phyloP scores from a whole-genome alignment of 2,888 invertebrate genomes.

The Thera obeliscata region DNA sequence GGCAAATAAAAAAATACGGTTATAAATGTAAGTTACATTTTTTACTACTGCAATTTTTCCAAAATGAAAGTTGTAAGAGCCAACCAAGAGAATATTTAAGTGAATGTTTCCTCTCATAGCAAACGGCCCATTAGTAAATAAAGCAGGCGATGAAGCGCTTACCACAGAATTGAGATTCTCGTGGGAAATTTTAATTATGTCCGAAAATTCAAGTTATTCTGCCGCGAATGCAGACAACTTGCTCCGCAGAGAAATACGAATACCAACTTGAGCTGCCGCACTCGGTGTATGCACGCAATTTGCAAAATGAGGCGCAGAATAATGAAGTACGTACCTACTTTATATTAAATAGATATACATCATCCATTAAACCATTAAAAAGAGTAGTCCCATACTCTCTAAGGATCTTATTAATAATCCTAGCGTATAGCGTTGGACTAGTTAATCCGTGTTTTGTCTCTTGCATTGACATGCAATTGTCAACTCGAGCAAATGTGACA shows the following conservation, averaged over 20 bases:
- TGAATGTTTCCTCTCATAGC: slow-evolving; percentile 12
- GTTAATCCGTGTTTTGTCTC: too few relatives aligned
- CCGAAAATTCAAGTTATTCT: slow-evolving; percentile 58
- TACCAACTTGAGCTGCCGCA: slow-evolving; percentile 27
- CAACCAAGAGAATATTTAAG: background rate
- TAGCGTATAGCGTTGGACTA: too few relatives aligned
- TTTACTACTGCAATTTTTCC: too few relatives aligned
- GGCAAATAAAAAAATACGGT: too few relatives aligned
- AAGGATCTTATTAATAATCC: too few relatives aligned
- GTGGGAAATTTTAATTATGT: slow-evolving; percentile 62
- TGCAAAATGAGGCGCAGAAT: slow-evolving; percentile 25
- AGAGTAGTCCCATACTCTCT: too few relatives aligned
- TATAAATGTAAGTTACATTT: too few relatives aligned
- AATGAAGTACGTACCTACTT: slow-evolving; percentile 10
- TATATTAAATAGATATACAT: too few relatives aligned
- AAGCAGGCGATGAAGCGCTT: slow-evolving; percentile 37
- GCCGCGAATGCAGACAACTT: slow-evolving; percentile 45
- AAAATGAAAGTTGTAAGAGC: background rate
- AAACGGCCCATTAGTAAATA: slow-evolving; percentile 17
- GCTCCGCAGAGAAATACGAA: slow-evolving; percentile 34
- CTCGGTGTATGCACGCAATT: slow-evolving; percentile 30
- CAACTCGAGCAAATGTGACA: too few relatives aligned
- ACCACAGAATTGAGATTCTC: slow-evolving; percentile 40
- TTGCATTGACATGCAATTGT: too few relatives aligned
- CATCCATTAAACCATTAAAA: too few relatives aligned